Evolutionary conservation across 2,797 vertebrate genomes (phyloP), one percentile per base, ranked within the genome.

Genomic region (Capromys pilorides): DNA sequence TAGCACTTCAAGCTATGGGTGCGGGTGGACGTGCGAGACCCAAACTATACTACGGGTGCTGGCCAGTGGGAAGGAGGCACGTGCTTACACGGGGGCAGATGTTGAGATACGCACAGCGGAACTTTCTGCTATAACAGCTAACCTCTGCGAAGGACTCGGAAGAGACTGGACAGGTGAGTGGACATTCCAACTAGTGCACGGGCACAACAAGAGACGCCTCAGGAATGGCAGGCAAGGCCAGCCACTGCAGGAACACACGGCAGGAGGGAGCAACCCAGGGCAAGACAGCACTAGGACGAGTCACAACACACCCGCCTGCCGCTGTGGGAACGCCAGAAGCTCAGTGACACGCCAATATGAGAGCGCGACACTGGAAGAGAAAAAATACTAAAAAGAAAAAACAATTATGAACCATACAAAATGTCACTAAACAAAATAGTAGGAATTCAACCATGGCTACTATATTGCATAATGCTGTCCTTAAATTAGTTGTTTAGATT

Each of bases 261-360:
- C 69, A 1, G 18, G 7, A 22, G 10, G 1, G 79, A 1, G 16
- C 28, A 36, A 39, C 18, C 24, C 19, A 13, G 1, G 0, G 51
- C 13, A 31, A 78, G 75, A 71, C 45, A 39, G 1, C 66, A 91
- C 0, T 45, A 8, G 16, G 54, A 18, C 3, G 13, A 54, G 54
- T 18, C 4, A 45, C 45, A 21, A 75, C 1, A 51, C 12, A n/a
- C n/a, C 3, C 12, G 19, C 6, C 22, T 5, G 21, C 12, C 9
- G 1, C 24, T 18, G 13, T 21, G 24, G 24, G 8, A 82, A 5
- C 14, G 4, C 39, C 36, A 14, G 59, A 64, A 36, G 81, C 26
- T 31, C 26, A 21, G 16, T 5, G 39, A 5, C 4, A 16, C 19
- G 3, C 14, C 6, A 6, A 41, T 1, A 19, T 11, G 41, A 31